These are phyloP conservation scores for Megamerina dolium DNA, from an alignment of 2,888 invertebrate genomes.

Conservation along the genomic window DNA sequence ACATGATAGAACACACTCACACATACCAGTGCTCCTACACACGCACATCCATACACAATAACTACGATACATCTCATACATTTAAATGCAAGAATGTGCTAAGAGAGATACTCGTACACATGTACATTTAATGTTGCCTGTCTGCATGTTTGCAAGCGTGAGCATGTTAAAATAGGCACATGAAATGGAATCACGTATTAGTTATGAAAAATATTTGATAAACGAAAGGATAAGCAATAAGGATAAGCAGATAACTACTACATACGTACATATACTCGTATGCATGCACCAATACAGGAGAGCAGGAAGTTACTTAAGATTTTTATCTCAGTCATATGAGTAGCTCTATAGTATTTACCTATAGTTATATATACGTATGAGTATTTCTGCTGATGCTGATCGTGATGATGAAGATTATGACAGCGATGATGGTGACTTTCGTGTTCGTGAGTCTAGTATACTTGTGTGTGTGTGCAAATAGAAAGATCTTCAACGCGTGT, in stretches of 20 bases:
- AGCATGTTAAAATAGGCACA: conserved; percentile 15
- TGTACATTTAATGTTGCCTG: too few relatives aligned
- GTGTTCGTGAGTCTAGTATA: too few relatives aligned
- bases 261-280: background rate
- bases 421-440: too few relatives aligned
- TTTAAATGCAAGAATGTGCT: background rate
- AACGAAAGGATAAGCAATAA: conserved; percentile 31
- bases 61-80: background rate
- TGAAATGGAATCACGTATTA: conserved; percentile 41
- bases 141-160: too few relatives aligned
- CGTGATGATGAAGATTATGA: too few relatives aligned
- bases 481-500: too few relatives aligned
- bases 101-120: too few relatives aligned
- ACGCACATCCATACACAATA: too few relatives aligned
- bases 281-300: background rate
- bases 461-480: too few relatives aligned
- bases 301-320: conserved; percentile 28
- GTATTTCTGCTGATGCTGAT: too few relatives aligned
- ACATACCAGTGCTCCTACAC: too few relatives aligned
- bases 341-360: conserved; percentile 10
- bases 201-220: conserved; percentile 42
- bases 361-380: background rate
- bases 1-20: too few relatives aligned
- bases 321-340: conserved; percentile 36
- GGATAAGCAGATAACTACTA: background rate